Evolutionary conservation across 1,140 invertebrate species (phyloP).

Genomic region (Euura saliciscinereae): DNA sequence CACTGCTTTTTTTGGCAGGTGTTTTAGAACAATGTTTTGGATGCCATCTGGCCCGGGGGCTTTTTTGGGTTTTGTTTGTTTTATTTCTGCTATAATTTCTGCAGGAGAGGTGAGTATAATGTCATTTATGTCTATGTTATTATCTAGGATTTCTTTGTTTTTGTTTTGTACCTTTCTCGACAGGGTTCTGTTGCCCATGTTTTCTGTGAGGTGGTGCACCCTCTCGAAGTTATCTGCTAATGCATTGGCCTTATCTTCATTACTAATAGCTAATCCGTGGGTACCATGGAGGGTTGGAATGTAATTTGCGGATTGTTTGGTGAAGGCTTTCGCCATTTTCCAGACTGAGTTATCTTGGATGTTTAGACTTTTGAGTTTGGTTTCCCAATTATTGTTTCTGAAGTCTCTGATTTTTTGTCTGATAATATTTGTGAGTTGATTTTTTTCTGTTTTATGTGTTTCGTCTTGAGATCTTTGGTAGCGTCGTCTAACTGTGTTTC

Average conservation of each 20-base stretch:
- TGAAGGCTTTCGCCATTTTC: constrained; percentile 27
- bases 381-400: constrained; percentile 23
- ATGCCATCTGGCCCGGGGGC: constrained; percentile 36
- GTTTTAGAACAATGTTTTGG: constrained; percentile 31
- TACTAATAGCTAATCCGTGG: constrained; percentile 16
- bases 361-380: constrained; percentile 26
- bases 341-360: no score
- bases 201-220: no score
- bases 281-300: no score
- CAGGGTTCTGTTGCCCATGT: constrained; percentile 9
- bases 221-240: no score
- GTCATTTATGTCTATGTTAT: not conserved
- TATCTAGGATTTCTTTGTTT: not conserved
- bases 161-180: constrained; percentile 9
- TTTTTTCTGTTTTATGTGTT: no score
- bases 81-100: constrained; percentile 26
- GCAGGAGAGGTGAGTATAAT: constrained; percentile 16
- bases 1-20: constrained; percentile 31
- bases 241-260: constrained; percentile 23
- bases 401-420: no score
- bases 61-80: constrained; percentile 30
- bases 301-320: constrained; percentile 14
- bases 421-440: no score
- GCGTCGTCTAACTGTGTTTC: constrained; percentile 24
- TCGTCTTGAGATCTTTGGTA: no score